phyloP scores from a whole-genome alignment of 64 coral and sea anemone species.

The Stichodactyla mertensii region DNA sequence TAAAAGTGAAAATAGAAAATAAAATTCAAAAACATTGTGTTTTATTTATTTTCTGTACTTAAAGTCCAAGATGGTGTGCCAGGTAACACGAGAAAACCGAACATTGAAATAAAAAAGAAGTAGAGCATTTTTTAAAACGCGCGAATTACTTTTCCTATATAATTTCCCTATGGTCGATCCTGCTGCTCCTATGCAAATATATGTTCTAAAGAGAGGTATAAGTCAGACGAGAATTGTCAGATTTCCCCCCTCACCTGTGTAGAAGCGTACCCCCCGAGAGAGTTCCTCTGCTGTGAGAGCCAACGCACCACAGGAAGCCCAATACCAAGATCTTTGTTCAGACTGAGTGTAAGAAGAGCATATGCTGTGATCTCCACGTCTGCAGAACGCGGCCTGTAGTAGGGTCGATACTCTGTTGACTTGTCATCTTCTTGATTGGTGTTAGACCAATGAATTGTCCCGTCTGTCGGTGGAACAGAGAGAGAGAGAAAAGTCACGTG shows the following conservation, averaged over 20 bases:
- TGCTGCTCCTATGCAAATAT: no score
- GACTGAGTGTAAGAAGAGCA: constrained; percentile 49
- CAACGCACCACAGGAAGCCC: constrained; percentile 77
- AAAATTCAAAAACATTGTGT: no score
- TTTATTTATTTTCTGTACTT: no score
- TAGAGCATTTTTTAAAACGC: no score
- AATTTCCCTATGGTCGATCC: no score
- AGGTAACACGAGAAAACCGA: no score
- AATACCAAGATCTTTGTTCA: constrained; percentile 37
- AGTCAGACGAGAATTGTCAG: neutral
- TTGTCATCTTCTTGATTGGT: constrained; percentile 25
- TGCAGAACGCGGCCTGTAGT: constrained; percentile 81
- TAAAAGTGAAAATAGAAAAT: no score
- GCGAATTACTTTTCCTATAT: no score
- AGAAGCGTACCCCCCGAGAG: constrained; percentile 75
- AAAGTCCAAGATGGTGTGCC: no score
- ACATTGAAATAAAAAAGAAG: no score
- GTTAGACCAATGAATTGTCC: constrained; percentile 78
- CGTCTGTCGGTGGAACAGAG: constrained; percentile 40
- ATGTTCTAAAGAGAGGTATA: neutral
- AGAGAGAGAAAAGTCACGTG: neutral
- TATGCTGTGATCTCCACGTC: constrained; percentile 98
- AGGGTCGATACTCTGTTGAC: constrained; percentile 55
- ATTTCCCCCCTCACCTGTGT: constrained; percentile 54
- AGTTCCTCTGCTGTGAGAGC: constrained; percentile 95